Evolutionary conservation across 2,113 vertebrate species (phyloP).

Genomic region (Irena cyanogastra): DNA sequence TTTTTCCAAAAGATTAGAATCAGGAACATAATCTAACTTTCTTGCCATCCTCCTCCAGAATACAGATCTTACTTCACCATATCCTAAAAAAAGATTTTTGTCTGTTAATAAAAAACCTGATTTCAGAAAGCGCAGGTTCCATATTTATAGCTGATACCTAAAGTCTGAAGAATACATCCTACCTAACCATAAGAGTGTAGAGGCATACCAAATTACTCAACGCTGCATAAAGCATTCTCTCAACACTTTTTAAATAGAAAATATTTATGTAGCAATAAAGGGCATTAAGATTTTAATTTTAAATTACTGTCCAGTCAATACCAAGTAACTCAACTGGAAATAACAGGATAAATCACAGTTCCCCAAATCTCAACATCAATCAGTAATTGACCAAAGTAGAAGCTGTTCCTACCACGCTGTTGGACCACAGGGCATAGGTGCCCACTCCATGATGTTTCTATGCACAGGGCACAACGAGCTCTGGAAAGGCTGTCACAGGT

Average conservation of each 20-base stretch:
- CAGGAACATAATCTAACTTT: background rate
- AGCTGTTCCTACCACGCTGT: background rate
- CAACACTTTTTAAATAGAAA: background rate
- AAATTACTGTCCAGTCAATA: background rate
- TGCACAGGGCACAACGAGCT: background rate
- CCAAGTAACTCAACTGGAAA: background rate
- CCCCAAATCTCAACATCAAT: background rate
- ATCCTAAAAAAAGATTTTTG: background rate
- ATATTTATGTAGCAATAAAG: background rate
- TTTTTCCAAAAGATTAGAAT: background rate
- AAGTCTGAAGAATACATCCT: background rate
- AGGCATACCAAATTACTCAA: background rate
- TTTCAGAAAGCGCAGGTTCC: background rate
- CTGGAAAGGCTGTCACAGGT: background rate
- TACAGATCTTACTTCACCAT: background rate
- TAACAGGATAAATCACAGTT: background rate
- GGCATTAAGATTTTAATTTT: background rate
- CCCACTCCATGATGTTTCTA: background rate
- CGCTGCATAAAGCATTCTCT: background rate
- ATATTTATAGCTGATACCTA: background rate
- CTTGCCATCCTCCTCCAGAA: background rate
- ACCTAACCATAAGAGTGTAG: background rate
- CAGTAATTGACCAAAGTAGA: background rate
- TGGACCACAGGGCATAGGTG: background rate
- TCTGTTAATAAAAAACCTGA: background rate